phyloP scores from a whole-genome alignment of 2,888 invertebrate species.

The Metellina segmentata region DNA sequence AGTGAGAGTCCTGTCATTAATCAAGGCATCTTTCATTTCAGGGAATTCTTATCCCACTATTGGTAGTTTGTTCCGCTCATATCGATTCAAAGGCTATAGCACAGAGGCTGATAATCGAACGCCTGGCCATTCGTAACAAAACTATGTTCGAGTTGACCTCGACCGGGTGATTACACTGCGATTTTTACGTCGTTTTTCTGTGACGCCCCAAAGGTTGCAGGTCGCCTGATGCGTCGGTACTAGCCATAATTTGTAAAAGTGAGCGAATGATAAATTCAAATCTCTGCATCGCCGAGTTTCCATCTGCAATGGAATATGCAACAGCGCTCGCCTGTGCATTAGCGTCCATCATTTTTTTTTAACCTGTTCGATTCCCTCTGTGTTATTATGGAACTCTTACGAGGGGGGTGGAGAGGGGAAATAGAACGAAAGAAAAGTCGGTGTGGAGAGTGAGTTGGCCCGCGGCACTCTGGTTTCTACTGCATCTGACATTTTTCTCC shows the following conservation, averaged over 20 bases:
- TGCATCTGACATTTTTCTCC: conserved; percentile 30
- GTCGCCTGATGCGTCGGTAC: background rate
- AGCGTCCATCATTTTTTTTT: too few relatives aligned
- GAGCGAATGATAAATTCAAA: background rate
- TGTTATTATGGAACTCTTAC: background rate
- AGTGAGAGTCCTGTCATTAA: too few relatives aligned
- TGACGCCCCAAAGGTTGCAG: background rate
- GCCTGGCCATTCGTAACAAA: background rate
- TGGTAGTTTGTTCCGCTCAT: too few relatives aligned
- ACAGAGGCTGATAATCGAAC: background rate
- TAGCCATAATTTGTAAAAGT: background rate
- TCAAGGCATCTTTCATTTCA: too few relatives aligned
- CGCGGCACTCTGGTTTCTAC: background rate
- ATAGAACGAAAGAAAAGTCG: too few relatives aligned
- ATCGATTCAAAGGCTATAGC: too few relatives aligned
- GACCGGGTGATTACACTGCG: background rate
- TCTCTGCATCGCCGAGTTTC: background rate
- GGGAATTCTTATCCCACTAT: too few relatives aligned
- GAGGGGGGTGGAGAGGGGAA: background rate
- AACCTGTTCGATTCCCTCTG: too few relatives aligned
- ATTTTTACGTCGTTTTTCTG: background rate
- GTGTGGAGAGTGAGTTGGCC: too few relatives aligned
- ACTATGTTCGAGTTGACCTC: background rate
- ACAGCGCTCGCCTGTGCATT: background rate
- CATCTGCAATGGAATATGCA: background rate